These are phyloP conservation scores for Benthosema pterotum DNA, from an alignment of 2,797 vertebrate genomes.

Conservation along the genomic window DNA sequence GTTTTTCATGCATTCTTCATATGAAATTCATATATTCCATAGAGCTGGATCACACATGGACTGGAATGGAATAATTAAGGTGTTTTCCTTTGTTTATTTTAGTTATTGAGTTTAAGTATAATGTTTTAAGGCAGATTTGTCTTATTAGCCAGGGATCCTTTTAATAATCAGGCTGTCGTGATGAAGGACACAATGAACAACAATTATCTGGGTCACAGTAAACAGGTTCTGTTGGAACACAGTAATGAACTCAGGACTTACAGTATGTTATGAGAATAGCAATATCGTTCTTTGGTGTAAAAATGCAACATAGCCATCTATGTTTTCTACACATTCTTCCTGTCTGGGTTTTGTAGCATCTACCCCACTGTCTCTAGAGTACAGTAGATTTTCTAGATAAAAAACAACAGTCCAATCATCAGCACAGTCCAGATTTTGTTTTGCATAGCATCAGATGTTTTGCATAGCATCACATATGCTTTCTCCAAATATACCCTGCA, in stretches of 20 bases:
- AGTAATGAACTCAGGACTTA: background rate
- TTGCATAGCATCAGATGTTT: conserved; percentile 39
- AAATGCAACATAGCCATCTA: background rate
- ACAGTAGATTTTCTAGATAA: conserved; percentile 6
- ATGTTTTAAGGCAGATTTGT: too few relatives aligned
- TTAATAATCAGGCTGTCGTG: conserved; percentile 31
- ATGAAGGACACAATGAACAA: conserved; percentile 32
- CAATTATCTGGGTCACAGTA: conserved; percentile 18
- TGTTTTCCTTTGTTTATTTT: too few relatives aligned
- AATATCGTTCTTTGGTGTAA: too few relatives aligned
- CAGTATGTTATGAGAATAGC: background rate
- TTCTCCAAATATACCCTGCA: conserved; percentile 38
- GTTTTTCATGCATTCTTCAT: too few relatives aligned
- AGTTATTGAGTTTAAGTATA: too few relatives aligned
- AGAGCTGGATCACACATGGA: too few relatives aligned
- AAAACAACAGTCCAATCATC: conserved; percentile 31
- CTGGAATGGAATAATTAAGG: too few relatives aligned
- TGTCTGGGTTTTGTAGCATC: conserved; percentile 16
- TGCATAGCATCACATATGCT: background rate
- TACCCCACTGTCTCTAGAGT: conserved; percentile 7
- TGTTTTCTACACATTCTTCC: conserved; percentile 10
- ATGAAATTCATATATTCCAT: too few relatives aligned
- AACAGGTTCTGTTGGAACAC: conserved; percentile 1
- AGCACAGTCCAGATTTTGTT: conserved; percentile 25
- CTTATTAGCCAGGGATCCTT: too few relatives aligned